Base-by-base conservation (phyloP, 2,113 vertebrate species). In the Brachyistius frenatus region DNA sequence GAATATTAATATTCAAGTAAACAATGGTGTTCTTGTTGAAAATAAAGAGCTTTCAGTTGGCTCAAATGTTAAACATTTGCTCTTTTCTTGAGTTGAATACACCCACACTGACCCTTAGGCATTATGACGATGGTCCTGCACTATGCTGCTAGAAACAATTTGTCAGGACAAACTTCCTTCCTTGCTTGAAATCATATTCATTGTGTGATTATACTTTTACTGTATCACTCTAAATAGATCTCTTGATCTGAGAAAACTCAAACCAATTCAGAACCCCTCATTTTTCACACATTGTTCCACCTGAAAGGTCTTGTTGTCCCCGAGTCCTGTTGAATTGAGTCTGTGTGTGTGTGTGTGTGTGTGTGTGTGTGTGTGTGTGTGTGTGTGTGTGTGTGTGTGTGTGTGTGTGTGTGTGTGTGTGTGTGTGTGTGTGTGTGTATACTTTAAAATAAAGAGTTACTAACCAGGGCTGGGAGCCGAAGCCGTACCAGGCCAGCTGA, bases 381-480 rank as follows among this genome's bases (percentile, higher is more conserved):
- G 7, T 33, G 14, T 11, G 41, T 3, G 36, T 69, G 35, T 60
- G 37, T 7, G 23, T 46, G 36, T 69, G 35, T 60, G 37, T 7
- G 23, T 23, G 23, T 23, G 23, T 23, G 23, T 23, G 23, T 23
- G 23, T 23, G 23, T 23, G 23, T 23, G 23, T 23, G 23, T 46
- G 36, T 69, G 35, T 60, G 37, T 7, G 23, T 32, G 39, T 31
- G 11, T 23, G 7, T 33, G 14, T 11, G 41, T 3, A 44, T 3
- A 46, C 46, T 23, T 23, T 23, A 53, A 44, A 7, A 11, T 16
- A 5, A 7, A 32, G n/a, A 14, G 32, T 44, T 47, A 93, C 96
- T 96, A 76, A 98, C 96, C 96, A 98, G 72, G 96, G 97, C 91
- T 97, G 97, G 0, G 97, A 97, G 39, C 97, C 97, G 1, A 98